Evolutionary conservation across 1,140 invertebrate species (phyloP).

Genomic region (Oncopodura yosiiana): DNA sequence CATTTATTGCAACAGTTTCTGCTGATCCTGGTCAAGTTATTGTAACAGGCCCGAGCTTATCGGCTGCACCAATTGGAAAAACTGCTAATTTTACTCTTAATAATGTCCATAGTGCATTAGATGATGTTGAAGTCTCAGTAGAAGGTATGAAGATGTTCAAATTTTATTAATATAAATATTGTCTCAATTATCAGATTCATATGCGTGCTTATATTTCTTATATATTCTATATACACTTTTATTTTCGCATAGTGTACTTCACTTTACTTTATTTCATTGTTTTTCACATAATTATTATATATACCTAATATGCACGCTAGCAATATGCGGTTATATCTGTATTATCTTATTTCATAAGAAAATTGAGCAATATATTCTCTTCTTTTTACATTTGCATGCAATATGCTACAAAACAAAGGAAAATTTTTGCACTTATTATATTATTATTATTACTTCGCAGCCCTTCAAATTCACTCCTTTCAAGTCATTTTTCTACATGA

Average conservation of each 20-base stretch:
- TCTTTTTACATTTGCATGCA: background rate
- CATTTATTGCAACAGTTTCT: conserved; percentile 61
- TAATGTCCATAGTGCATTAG: conserved; percentile 66
- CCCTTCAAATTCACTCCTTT: too few species aligned
- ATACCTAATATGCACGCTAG: too few species aligned
- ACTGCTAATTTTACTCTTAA: conserved; percentile 61
- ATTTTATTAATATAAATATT: too few species aligned
- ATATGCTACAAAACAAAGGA: background rate
- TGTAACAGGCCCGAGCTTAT: conserved; percentile 57
- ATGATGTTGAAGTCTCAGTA: conserved; percentile 87
- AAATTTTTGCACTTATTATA: background rate
- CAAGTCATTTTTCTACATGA: too few species aligned
- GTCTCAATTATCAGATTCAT: too few species aligned
- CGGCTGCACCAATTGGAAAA: conserved; percentile 59
- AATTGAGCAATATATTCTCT: background rate
- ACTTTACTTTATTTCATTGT: too few species aligned
- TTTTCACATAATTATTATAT: too few species aligned
- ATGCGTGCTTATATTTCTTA: too few species aligned
- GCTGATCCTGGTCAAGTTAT: conserved; percentile 58
- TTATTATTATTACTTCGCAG: background rate
- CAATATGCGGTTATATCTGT: too few species aligned
- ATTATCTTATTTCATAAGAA: too few species aligned
- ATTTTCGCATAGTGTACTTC: too few species aligned
- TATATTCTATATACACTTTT: too few species aligned
- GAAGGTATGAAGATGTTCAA: conserved; percentile 64